Percentiles rank a stretch among this genome's conserved stretches.
Conservation (phyloP, 1,140 invertebrate species). For the Drosophila subobscura region DNA sequence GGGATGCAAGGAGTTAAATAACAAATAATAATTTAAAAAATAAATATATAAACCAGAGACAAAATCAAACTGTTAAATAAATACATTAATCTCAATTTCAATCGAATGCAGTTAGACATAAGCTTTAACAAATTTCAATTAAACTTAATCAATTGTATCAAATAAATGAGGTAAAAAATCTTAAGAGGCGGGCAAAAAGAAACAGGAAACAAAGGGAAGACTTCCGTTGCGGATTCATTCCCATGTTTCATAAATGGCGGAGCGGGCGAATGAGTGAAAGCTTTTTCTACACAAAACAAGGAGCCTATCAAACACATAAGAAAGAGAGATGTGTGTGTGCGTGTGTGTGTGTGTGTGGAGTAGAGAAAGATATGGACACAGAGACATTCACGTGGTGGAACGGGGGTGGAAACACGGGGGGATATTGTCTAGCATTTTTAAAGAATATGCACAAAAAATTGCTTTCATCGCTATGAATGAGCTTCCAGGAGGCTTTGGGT, state of each 20-base stretch:
- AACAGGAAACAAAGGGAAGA: slow-evolving; percentile 15
- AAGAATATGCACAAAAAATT: slow-evolving; percentile 26
- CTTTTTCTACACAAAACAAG: slow-evolving; percentile 71
- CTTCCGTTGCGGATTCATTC: slow-evolving; percentile 4
- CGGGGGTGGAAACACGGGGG: not conserved
- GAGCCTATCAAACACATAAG: slow-evolving; percentile 39
- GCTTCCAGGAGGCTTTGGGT: slow-evolving; percentile 35
- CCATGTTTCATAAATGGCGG: slow-evolving; percentile 42
- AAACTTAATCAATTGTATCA: slow-evolving; percentile 54
- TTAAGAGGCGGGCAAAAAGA: slow-evolving; percentile 48
- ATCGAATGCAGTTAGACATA: slow-evolving; percentile 53
- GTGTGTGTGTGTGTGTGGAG: slow-evolving; percentile 17
- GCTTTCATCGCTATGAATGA: slow-evolving; percentile 61
- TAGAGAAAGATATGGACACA: slow-evolving; percentile 39
- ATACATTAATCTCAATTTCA: slow-evolving; percentile 47
- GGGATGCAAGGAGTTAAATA: slow-evolving; percentile 24
- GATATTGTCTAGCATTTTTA: slow-evolving; percentile 51
- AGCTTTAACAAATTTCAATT: slow-evolving; percentile 41
- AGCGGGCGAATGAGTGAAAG: slow-evolving; percentile 40
- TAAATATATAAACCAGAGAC: slow-evolving; percentile 8
- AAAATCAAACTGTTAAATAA: slow-evolving; percentile 41
- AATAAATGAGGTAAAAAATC: slow-evolving; percentile 23
- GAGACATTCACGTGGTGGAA: slow-evolving; percentile 53
- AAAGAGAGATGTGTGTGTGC: slow-evolving; percentile 13
- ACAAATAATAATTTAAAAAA: slow-evolving; percentile 29